phyloP scores from a whole-genome alignment of 2,797 vertebrate genomes.

The Esox lucius region DNA sequence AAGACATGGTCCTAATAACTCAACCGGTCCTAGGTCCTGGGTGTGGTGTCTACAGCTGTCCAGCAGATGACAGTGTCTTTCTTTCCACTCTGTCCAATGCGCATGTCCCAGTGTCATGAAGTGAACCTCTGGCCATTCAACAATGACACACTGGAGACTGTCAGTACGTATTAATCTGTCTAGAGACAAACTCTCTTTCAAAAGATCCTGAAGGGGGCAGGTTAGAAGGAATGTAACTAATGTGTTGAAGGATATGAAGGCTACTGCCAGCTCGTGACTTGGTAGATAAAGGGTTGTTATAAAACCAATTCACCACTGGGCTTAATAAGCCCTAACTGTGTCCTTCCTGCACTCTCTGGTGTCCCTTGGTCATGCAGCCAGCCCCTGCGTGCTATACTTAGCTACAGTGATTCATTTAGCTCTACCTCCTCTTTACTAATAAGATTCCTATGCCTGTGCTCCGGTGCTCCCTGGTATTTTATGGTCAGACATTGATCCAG shows the following conservation, averaged over 20 bases:
- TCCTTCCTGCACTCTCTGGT: no score
- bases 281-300: no score
- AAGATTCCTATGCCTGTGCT: slow-evolving; percentile 23
- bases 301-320: no score
- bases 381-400: slow-evolving; percentile 22
- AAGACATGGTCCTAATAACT: neutral
- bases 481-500: slow-evolving; percentile 69
- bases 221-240: neutral
- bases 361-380: no score
- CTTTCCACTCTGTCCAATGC: slow-evolving; percentile 36
- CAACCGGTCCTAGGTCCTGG: neutral
- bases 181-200: neutral
- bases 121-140: slow-evolving; percentile 46
- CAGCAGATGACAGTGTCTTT: slow-evolving; percentile 68
- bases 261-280: slow-evolving; percentile 6
- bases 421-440: slow-evolving; percentile 48
- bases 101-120: slow-evolving; percentile 20
- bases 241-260: neutral
- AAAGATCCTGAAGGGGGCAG: slow-evolving; percentile 9
- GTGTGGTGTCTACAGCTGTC: slow-evolving; percentile 40
- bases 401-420: slow-evolving; percentile 41
- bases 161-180: slow-evolving; percentile 55
- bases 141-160: slow-evolving; percentile 49
- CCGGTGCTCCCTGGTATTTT: slow-evolving; percentile 60
- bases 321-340: no score